Base-by-base conservation (phyloP, 2,113 vertebrate species). In the Oreochromis niloticus region DNA sequence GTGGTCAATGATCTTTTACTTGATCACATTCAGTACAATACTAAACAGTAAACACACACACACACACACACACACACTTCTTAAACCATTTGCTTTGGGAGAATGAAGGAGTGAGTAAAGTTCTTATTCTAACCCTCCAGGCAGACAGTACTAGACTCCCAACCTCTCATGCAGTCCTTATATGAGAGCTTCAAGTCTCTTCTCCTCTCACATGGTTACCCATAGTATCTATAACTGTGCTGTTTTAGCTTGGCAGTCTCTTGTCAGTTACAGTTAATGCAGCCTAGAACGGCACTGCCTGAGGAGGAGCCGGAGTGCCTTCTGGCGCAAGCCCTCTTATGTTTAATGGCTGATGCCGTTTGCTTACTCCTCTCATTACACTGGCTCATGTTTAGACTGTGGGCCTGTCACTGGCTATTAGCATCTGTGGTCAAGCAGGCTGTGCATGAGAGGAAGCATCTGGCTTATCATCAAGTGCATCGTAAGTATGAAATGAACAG, bases 321-420 rank as follows among this genome's bases (percentile, higher is more conserved):
- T 87, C 89, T 94, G 91, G 93, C 93, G 81, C 84, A 56, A 90
- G 73, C 78, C 92, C 89, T 85, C 90, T 91, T 90, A 93, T 85
- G 88, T 90, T 94, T 94, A 93, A 94, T 94, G 85, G 92, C 84
- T 92, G 86, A 93, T 91, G 91, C 91, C 83, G 85, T 94, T 95
- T 94, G 91, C 94, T 94, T 90, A 93, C 89, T 92, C 88, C 92
- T 95, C 91, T 93, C 91, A 93, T 94, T 94, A 91, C 90, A 90
- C 88, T 59, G 87, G 87, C 88, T 93, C 90, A 88, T 94, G 93
- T 93, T 94, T 91, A 87, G 90, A 93, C 87, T 90, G 86, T 61
- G 71, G 63, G 89, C 87, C 91, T 92, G 95, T 92, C 92, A 83
- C 80, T 89, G 86, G 87, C 90, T 93, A 92, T 96, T 93, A 95